Conservation (phyloP, 2,113 vertebrate genomes). For the Lampris incognitus region DNA sequence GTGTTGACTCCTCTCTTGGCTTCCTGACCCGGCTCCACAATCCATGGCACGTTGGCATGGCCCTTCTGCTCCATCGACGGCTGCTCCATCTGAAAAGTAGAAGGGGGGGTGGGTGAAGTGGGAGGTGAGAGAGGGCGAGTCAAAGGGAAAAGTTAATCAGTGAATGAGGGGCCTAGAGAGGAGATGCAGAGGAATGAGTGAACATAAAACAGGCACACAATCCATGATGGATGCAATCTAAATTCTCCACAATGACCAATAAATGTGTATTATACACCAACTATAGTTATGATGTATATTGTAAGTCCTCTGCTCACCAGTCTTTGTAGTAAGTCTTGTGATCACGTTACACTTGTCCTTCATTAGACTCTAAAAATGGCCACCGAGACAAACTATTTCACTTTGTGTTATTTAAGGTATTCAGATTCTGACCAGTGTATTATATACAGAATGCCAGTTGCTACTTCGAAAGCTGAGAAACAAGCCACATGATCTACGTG, state of each 20-base stretch:
- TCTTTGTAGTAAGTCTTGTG: too few relatives aligned
- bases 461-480: constrained; percentile 11
- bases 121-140: constrained; percentile 5
- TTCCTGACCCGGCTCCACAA: constrained; percentile 99
- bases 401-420: neutral
- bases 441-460: neutral
- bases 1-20: constrained; percentile 99
- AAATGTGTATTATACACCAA: too few relatives aligned
- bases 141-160: neutral
- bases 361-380: too few relatives aligned
- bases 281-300: too few relatives aligned
- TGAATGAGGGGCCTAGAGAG: neutral
- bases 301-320: too few relatives aligned
- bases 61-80: constrained; percentile 97
- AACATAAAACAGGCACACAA: too few relatives aligned
- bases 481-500: constrained; percentile 27
- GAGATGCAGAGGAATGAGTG: neutral
- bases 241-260: too few relatives aligned
- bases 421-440: neutral
- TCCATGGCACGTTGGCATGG: constrained; percentile 98
- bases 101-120: neutral
- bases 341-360: too few relatives aligned
- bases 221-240: too few relatives aligned
- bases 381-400: neutral
- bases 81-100: constrained; percentile 91